A percentile compares a stretch with the other conserved stretches of the same genome.
Evolutionary conservation across 2,888 invertebrate species (phyloP).

Genomic region (Mimumesa dahlbomi): DNA sequence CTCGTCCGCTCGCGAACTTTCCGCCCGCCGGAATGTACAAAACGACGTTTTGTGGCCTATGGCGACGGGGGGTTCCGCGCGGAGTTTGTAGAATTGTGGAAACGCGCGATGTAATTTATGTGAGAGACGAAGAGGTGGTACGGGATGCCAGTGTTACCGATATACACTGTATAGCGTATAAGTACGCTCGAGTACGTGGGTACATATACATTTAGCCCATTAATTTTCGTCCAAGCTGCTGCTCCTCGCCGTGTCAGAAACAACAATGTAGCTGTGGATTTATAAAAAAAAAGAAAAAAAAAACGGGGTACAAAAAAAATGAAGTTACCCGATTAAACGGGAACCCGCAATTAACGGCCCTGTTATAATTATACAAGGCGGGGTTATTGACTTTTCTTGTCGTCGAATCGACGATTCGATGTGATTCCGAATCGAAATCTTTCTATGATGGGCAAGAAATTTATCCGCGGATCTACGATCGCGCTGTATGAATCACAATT

Average conservation of each 20-base stretch:
- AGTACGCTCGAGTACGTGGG: constrained; percentile 36
- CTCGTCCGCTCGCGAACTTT: constrained; percentile 51
- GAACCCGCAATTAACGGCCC: constrained; percentile 48
- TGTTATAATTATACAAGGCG: constrained; percentile 45
- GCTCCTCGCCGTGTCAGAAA: constrained; percentile 58
- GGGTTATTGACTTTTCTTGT: constrained; percentile 31
- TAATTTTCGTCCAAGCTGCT: constrained; percentile 66
- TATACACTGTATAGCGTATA: constrained; percentile 61
- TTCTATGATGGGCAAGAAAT: constrained; percentile 21
- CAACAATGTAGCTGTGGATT: constrained; percentile 61
- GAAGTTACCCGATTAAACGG: constrained; percentile 65
- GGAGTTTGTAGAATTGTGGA: constrained; percentile 56
- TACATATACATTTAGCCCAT: constrained; percentile 57
- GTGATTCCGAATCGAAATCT: no score
- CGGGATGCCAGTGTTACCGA: constrained; percentile 46
- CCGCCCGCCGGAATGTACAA: constrained; percentile 34
- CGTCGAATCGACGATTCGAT: constrained; percentile 45
- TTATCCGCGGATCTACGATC: no score
- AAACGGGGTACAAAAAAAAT: constrained; percentile 44
- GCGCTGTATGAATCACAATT: no score
- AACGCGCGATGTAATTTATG: constrained; percentile 61
- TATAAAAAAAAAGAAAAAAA: constrained; percentile 48
- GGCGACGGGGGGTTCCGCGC: constrained; percentile 18
- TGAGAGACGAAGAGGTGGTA: constrained; percentile 27
- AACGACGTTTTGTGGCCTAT: constrained; percentile 45